These are phyloP conservation scores for Microctonus brassicae DNA, from an alignment of 2,888 invertebrate species.

Conservation along the genomic window DNA sequence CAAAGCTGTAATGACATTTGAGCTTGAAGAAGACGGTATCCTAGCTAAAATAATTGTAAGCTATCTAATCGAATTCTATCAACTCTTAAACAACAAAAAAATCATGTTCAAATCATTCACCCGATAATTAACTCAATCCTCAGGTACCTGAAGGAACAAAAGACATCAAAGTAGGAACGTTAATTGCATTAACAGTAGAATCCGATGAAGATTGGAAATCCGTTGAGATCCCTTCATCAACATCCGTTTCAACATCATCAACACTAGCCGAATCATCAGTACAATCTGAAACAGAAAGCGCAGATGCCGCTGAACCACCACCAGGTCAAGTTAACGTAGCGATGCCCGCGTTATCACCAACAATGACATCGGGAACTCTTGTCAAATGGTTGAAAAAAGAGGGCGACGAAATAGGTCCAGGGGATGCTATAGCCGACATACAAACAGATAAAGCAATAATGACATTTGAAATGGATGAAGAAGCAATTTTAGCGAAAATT, in stretches of 20 bases:
- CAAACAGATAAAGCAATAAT: constrained; percentile 78
- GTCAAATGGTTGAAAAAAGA: constrained; percentile 74
- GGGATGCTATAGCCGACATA: constrained; percentile 77
- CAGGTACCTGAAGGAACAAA: constrained; percentile 72
- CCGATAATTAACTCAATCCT: constrained; percentile 9
- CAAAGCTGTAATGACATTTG: constrained; percentile 75
- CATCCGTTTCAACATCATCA: constrained; percentile 37
- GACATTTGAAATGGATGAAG: constrained; percentile 75
- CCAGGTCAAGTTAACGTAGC: constrained; percentile 65
- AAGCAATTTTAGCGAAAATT: constrained; percentile 75
- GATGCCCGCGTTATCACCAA: constrained; percentile 77
- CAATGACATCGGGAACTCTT: constrained; percentile 75
- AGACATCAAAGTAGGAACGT: constrained; percentile 72
- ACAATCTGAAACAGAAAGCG: constrained; percentile 36
- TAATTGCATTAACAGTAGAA: constrained; percentile 76
- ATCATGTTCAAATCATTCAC: too few species aligned
- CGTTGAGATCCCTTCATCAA: constrained; percentile 70
- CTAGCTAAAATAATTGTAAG: constrained; percentile 75
- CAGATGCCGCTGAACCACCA: constrained; percentile 50
- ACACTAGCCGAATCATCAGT: constrained; percentile 35
- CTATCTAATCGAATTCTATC: not conserved
- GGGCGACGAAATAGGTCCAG: constrained; percentile 72
- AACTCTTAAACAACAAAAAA: constrained; percentile 4
- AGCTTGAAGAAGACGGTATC: constrained; percentile 75
- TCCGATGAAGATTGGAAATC: constrained; percentile 76